Conservation (phyloP, 2,113 vertebrate genomes). For the Dicaeum eximium region DNA sequence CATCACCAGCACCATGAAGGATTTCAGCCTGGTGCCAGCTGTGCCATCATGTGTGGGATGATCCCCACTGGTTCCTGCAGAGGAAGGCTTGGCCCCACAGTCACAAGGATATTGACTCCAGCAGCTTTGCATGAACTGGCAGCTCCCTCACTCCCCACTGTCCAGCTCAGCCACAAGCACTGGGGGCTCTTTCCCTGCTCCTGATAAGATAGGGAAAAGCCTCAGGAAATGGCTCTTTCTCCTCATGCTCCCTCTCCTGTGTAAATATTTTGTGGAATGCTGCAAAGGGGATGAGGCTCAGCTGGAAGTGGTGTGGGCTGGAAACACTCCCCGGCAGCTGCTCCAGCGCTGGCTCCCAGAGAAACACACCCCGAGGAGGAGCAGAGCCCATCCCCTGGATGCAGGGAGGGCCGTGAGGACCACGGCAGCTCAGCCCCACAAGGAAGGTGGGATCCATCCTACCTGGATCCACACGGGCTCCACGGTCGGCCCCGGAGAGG, state of each 20-base stretch:
- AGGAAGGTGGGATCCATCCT: rapidly evolving
- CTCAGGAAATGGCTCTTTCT: neutral
- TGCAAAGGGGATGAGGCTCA: neutral
- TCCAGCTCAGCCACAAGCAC: neutral
- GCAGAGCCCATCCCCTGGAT: neutral
- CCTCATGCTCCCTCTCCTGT: neutral
- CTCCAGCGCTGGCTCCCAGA: rapidly evolving
- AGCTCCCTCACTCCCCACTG: neutral
- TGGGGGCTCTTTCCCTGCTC: neutral
- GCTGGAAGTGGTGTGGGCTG: neutral
- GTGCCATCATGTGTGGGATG: rapidly evolving
- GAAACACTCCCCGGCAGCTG: neutral
- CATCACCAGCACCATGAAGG: neutral
- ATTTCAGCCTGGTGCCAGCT: neutral
- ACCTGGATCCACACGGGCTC: constrained; percentile 97
- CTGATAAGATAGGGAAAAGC: neutral
- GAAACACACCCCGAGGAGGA: neutral
- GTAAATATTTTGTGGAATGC: neutral
- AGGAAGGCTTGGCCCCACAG: neutral
- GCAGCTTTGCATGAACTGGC: neutral
- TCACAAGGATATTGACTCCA: neutral
- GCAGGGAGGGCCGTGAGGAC: rapidly evolving
- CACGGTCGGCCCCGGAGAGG: constrained; percentile 86
- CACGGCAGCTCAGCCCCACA: neutral
- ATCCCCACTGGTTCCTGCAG: neutral